Conservation (phyloP, 2,797 vertebrate genomes). For the Arnoldichthys spilopterus region DNA sequence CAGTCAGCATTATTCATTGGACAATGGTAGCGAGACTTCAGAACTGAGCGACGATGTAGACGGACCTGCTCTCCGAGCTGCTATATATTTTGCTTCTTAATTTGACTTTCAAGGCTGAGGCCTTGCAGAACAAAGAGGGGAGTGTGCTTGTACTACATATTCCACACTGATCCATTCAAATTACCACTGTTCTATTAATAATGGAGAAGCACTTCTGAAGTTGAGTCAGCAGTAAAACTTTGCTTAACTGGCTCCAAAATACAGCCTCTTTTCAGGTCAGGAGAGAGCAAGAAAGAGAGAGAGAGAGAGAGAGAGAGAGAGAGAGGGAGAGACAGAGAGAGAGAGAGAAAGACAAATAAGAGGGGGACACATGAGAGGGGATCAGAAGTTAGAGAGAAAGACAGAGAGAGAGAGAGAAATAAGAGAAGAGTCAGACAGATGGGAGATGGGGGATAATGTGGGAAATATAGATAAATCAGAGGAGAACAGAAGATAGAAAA, state of each 20-base stretch:
- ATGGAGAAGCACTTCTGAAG: conserved; percentile 47
- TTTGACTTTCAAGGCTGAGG: conserved; percentile 56
- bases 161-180: conserved; percentile 52
- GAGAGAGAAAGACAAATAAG: not conserved
- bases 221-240: conserved; percentile 57
- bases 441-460: too few species aligned
- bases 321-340: not conserved
- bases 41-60: conserved; percentile 22
- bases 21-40: conserved; percentile 36
- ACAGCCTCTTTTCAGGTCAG: conserved; percentile 42
- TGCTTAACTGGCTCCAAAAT: conserved; percentile 35
- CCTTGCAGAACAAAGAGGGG: conserved; percentile 43
- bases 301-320: conserved; percentile 18
- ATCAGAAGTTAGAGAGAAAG: conserved; percentile 1
- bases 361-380: not conserved
- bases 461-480: not conserved
- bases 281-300: conserved; percentile 1
- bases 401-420: conserved; percentile 16
- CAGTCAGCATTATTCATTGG: conserved; percentile 56
- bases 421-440: too few species aligned
- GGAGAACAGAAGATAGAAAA: not conserved
- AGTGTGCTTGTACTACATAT: conserved; percentile 43
- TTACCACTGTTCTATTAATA: conserved; percentile 50
- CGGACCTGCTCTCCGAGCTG: conserved; percentile 26
- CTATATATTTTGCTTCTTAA: conserved; percentile 46